Evolutionary conservation across 2,888 invertebrate genomes (phyloP).

Genomic region (Eristalinus sepulchralis): DNA sequence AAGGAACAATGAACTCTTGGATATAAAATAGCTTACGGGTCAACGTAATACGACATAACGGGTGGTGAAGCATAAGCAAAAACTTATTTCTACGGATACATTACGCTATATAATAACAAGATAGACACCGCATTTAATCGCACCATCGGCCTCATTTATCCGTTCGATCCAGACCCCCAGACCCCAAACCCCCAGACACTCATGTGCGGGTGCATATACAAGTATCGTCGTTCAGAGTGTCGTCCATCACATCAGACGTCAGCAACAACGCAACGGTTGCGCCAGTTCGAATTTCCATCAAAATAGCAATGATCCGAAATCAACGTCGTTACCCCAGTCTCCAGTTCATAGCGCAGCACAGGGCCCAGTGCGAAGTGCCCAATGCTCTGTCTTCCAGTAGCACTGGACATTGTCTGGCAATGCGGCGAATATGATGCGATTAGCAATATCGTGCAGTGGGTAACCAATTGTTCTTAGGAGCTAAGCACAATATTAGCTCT

Average conservation of each 20-base stretch:
- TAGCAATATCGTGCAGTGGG: conserved; percentile 60
- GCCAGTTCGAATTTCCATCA: conserved; percentile 67
- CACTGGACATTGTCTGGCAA: conserved; percentile 28
- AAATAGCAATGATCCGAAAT: conserved; percentile 70
- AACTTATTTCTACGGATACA: not conserved
- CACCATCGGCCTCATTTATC: conserved; percentile 45
- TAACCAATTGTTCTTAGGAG: conserved; percentile 55
- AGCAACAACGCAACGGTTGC: conserved; percentile 35
- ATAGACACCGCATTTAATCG: conserved; percentile 54
- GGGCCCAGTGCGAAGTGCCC: not conserved
- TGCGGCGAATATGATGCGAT: conserved; percentile 63
- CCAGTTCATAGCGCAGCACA: conserved; percentile 16
- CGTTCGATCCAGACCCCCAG: conserved; percentile 37
- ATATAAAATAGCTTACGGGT: conserved; percentile 40
- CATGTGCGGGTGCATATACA: conserved; percentile 8
- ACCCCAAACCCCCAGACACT: conserved; percentile 6
- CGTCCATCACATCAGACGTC: conserved; percentile 35
- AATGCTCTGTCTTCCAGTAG: conserved; percentile 28
- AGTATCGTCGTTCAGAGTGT: not conserved
- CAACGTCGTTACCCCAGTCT: conserved; percentile 47
- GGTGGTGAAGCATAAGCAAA: conserved; percentile 33
- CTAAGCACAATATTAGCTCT: conserved; percentile 62
- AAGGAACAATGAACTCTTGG: conserved; percentile 50
- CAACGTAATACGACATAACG: conserved; percentile 35
- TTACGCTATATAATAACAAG: conserved; percentile 6